Base-by-base conservation (phyloP, 2,797 vertebrate genomes). In the Decapterus maruadsi region DNA sequence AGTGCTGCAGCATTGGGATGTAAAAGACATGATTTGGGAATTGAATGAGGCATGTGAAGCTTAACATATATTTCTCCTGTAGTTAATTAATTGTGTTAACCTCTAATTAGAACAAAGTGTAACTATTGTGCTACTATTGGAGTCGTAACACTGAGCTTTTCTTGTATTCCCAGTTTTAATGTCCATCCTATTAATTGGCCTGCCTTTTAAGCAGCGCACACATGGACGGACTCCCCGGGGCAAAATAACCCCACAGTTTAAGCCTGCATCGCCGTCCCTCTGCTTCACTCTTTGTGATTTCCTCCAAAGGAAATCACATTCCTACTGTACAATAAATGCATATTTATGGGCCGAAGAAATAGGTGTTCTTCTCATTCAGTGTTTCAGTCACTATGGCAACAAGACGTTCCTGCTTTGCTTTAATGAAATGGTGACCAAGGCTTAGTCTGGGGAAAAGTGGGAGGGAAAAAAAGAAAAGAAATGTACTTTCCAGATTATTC, bases 311-410 rank as follows among this genome's bases (percentile, higher is more conserved):
- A 74, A 86, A 80, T 72, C 74, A 10, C 43, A 72, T 68, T 75
- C 40, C 12, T 61, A 17, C 22, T 71, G 56, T 70, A 72, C 45
- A 77, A 31, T 73, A 74, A 85, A 80, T 82, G 71, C 71, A 85
- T 68, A 82, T 84, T 68, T 75, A 83, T 77, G 61, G 53, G 4
- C 43, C 57, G 13, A 11, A 77, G 80, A 63, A 64, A 72, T 51
- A 56, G 43, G n/a, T 42, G 13, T 66, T 78, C 61, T 80, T 81
- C 65, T 73, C 45, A 56, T 68, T 81, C 53, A 46, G 34, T 82
- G 58, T 77, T 84, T 75, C 36, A 51, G 89, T 92, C 75, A 70
- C 89, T 81, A 90, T 89, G 75, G 85, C 72, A 92, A 91, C 88
- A 81, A 75, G 74, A 75, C 38, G 60, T 77, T 80, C 48, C 64